These are phyloP conservation scores for Ricordea florida DNA, from an alignment of 92 coral and sea anemone species.

Conservation along the genomic window DNA sequence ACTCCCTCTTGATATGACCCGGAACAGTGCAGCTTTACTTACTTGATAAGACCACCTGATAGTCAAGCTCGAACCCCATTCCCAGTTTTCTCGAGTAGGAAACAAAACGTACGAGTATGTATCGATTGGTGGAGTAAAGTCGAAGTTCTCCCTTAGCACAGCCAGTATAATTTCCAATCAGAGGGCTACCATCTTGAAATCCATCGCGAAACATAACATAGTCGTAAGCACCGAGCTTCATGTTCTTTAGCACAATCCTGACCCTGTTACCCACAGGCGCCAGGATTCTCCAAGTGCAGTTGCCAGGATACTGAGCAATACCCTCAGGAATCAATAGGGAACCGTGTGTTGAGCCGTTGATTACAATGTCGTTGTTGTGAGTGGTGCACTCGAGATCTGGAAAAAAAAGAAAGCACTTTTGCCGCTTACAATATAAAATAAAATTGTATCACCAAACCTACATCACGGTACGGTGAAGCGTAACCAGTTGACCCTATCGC, in stretches of 20 bases:
- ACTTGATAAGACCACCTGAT: not conserved
- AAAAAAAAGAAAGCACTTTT: too few species aligned
- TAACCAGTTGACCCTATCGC: too few species aligned
- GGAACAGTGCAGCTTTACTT: too few species aligned
- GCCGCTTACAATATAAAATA: too few species aligned
- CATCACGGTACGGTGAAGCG: too few species aligned
- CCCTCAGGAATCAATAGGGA: constrained; percentile 54
- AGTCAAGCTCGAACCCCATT: not conserved
- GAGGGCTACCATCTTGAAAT: constrained; percentile 13
- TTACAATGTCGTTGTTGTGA: constrained; percentile 52
- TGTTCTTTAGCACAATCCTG: constrained; percentile 29
- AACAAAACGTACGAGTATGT: constrained; percentile 11
- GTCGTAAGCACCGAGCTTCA: constrained; percentile 3
- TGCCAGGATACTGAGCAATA: constrained; percentile 57
- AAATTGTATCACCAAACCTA: too few species aligned
- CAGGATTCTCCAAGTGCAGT: constrained; percentile 74
- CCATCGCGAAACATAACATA: constrained; percentile 48
- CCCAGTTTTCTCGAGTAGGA: not conserved
- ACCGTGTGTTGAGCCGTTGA: constrained; percentile 52
- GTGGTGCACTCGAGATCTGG: constrained; percentile 21
- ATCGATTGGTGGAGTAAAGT: constrained; percentile 1
- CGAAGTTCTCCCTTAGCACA: constrained; percentile 5
- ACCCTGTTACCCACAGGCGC: constrained; percentile 56
- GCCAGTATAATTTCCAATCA: constrained; percentile 5
- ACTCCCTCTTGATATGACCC: too few species aligned